Percentiles rank a stretch among this genome's conserved stretches.
These are phyloP conservation scores for Anoura caudifer DNA, from an alignment of 2,113 vertebrate genomes.

Conservation along the genomic window DNA sequence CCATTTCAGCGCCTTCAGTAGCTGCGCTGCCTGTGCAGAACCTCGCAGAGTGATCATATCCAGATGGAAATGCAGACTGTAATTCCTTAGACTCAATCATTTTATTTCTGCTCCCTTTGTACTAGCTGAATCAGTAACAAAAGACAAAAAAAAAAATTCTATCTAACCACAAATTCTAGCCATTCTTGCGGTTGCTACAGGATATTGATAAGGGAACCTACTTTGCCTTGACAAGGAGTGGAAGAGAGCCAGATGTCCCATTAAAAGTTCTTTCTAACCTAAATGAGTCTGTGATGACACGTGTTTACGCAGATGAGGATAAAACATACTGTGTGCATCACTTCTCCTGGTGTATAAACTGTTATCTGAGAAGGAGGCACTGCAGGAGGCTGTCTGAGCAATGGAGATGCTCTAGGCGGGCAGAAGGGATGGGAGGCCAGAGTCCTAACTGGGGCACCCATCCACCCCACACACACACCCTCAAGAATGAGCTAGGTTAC, in stretches of 20 bases:
- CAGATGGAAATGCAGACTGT: background rate
- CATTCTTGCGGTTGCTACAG: background rate
- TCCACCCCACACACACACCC: no score
- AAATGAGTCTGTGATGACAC: background rate
- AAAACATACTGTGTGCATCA: background rate
- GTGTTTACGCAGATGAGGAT: background rate
- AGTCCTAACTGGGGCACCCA: no score
- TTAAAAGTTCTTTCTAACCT: background rate
- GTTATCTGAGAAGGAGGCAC: slow-evolving; percentile 12
- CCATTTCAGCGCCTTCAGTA: background rate
- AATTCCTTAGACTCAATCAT: background rate
- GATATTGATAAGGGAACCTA: background rate
- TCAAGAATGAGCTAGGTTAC: background rate
- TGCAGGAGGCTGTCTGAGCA: slow-evolving; percentile 35
- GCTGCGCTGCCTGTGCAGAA: background rate
- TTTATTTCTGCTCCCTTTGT: background rate
- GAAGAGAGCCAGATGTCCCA: slow-evolving; percentile 20
- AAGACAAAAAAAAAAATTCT: background rate
- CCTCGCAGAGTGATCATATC: background rate
- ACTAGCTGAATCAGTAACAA: accelerated
- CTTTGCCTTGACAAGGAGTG: background rate
- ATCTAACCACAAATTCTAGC: background rate
- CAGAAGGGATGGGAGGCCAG: background rate
- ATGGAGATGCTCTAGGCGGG: slow-evolving; percentile 1
- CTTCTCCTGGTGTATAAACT: background rate